Evolutionary conservation across 2,797 vertebrate species (phyloP).

Genomic region (Aplochiton taeniatus): DNA sequence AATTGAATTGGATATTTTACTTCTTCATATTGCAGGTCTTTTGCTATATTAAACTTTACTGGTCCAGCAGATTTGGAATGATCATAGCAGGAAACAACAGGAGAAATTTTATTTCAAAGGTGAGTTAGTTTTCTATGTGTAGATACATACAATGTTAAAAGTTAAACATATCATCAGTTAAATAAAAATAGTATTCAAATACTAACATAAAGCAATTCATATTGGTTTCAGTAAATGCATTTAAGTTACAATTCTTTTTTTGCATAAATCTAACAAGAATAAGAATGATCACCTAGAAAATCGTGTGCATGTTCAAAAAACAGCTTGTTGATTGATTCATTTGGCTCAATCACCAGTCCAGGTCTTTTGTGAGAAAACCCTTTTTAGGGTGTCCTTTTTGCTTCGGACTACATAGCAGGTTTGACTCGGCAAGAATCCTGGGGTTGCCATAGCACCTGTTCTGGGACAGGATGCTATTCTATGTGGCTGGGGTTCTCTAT

Average conservation of each 20-base stretch:
- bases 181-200: no score
- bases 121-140: no score
- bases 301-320: no score
- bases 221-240: no score
- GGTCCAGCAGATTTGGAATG: constrained; percentile 1
- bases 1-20: constrained; percentile 41
- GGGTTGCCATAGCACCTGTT: constrained; percentile 29
- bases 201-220: no score
- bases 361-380: no score
- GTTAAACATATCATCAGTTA: no score
- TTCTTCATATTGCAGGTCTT: constrained; percentile 39
- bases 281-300: no score
- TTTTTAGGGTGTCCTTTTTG: background rate
- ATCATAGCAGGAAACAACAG: background rate
- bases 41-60: background rate
- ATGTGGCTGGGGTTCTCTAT: constrained; percentile 13
- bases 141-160: no score
- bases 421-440: background rate
- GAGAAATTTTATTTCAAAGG: no score
- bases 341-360: background rate
- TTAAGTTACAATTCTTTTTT: no score
- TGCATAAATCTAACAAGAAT: no score
- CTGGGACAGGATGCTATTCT: constrained; percentile 28
- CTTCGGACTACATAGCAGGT: background rate
- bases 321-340: background rate